phyloP scores from a whole-genome alignment of 2,113 vertebrate species.

The Peromyscus polionotus region DNA sequence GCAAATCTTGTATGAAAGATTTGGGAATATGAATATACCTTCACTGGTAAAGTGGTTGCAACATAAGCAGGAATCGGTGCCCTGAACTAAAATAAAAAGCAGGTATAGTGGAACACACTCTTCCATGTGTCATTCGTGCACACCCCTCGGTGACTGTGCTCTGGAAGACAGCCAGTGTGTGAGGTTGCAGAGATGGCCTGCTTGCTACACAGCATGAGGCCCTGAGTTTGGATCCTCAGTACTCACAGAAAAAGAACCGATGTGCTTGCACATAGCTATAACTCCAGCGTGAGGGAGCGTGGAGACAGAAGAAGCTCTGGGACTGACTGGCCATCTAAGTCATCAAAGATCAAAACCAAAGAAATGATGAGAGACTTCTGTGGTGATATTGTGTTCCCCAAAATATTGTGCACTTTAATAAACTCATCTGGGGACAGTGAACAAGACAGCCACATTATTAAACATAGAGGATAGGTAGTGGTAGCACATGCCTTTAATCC shows the following conservation, averaged over 20 bases:
- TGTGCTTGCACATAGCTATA: background rate
- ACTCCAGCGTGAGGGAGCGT: background rate
- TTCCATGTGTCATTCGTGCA: background rate
- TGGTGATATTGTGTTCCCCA: too few relatives aligned
- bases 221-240: background rate
- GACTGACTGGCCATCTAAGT: background rate
- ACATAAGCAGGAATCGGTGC: background rate
- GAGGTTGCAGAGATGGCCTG: background rate
- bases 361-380: background rate
- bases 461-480: too few relatives aligned
- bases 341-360: background rate
- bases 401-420: too few relatives aligned
- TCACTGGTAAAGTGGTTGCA: too few relatives aligned
- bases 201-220: background rate
- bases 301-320: background rate
- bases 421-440: too few relatives aligned
- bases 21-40: background rate
- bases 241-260: background rate
- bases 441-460: too few relatives aligned
- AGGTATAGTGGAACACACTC: background rate
- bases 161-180: background rate
- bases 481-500: too few relatives aligned
- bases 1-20: background rate
- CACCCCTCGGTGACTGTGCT: background rate
- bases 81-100: background rate